A percentile compares a stretch with the other conserved stretches of the same genome.
Evolutionary conservation across 2,888 invertebrate genomes (phyloP).

Genomic region (Camponotus fellah): DNA sequence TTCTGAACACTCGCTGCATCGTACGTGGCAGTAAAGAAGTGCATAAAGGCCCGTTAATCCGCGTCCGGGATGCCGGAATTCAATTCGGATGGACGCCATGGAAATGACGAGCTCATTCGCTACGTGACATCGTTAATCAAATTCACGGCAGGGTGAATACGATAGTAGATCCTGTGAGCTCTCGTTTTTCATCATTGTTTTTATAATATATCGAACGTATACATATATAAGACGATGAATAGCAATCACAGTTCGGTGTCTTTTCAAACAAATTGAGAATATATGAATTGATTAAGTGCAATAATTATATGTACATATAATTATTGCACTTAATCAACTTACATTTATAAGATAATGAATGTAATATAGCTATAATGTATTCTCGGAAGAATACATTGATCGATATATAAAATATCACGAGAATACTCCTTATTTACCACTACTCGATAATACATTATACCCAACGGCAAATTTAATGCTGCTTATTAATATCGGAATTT

Average conservation of each 20-base stretch:
- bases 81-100: constrained; percentile 66
- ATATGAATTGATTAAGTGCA: no score
- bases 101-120: constrained; percentile 68
- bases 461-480: constrained; percentile 29
- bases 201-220: constrained; percentile 26
- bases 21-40: constrained; percentile 64
- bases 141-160: constrained; percentile 60
- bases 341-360: constrained; percentile 1
- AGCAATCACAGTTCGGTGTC: background rate
- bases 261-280: constrained; percentile 14
- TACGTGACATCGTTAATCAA: constrained; percentile 71
- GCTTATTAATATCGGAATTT: constrained; percentile 52
- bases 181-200: background rate
- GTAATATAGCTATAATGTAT: background rate
- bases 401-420: constrained; percentile 14
- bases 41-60: constrained; percentile 73
- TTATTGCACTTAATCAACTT: constrained; percentile 12
- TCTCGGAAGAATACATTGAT: constrained; percentile 6
- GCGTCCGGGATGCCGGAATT: constrained; percentile 67
- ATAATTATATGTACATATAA: background rate
- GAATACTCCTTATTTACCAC: constrained; percentile 26
- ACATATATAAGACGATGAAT: background rate
- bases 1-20: constrained; percentile 59
- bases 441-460: constrained; percentile 30
- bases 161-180: constrained; percentile 35